These are phyloP conservation scores for Ormyrus thymus DNA, from an alignment of 2,888 invertebrate species.

Conservation along the genomic window DNA sequence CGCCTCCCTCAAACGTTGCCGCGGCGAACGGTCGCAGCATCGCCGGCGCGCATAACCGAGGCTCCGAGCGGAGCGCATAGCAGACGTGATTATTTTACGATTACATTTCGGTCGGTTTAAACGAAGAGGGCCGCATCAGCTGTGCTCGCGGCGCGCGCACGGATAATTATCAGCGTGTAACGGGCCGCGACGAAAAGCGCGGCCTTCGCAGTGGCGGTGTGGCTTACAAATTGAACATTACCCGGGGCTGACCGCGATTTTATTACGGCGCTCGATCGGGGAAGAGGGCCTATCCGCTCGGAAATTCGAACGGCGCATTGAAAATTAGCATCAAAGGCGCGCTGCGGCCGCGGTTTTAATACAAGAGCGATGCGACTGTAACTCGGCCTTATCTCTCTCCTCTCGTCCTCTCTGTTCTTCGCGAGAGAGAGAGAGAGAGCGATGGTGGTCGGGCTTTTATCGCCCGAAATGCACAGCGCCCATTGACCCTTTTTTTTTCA, in stretches of 20 bases:
- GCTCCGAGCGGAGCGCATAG: too few species aligned
- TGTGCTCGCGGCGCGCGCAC: neutral
- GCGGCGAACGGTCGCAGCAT: too few species aligned
- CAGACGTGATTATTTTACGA: slow-evolving; percentile 19
- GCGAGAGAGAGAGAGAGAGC: neutral
- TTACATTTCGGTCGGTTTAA: slow-evolving; percentile 24
- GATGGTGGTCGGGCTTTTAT: neutral
- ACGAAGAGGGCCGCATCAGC: neutral
- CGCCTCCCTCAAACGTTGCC: too few species aligned
- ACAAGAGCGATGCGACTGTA: neutral
- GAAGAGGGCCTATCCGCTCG: too few species aligned
- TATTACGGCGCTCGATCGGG: neutral
- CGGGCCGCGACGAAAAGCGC: neutral
- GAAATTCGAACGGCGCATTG: neutral
- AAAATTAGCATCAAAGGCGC: neutral
- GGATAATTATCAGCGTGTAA: slow-evolving; percentile 23
- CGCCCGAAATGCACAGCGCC: neutral
- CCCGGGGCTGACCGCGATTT: neutral
- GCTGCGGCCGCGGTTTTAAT: slow-evolving; percentile 7
- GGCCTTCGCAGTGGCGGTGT: too few species aligned
- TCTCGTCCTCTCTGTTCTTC: neutral
- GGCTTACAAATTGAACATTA: slow-evolving; percentile 33
- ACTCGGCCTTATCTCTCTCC: neutral
- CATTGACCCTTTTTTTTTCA: too few species aligned
- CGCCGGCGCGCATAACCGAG: too few species aligned